Conservation (phyloP, 2,797 vertebrate species). For the Sylvilagus floridanus region DNA sequence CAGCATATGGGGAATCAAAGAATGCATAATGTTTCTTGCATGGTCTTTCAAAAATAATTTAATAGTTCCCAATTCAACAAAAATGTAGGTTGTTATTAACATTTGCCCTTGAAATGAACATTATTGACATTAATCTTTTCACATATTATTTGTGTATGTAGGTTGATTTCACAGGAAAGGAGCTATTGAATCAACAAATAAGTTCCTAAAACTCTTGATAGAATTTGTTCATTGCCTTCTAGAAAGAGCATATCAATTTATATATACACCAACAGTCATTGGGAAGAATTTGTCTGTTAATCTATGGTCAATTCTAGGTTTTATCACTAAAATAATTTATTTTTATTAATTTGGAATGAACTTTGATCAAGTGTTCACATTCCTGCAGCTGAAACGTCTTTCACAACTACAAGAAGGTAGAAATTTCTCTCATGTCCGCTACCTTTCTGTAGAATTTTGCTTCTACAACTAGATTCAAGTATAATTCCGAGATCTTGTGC, state of each 20-base stretch:
- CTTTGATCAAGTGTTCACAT: neutral
- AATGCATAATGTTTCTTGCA: neutral
- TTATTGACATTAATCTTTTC: neutral
- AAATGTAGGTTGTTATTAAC: neutral
- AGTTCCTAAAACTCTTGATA: slow-evolving; percentile 18
- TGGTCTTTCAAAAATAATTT: neutral
- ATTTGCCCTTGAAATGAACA: neutral
- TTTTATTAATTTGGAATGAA: slow-evolving; percentile 49
- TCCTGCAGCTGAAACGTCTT: slow-evolving; percentile 18
- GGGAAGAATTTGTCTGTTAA: slow-evolving; percentile 43
- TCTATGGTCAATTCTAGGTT: slow-evolving; percentile 43
- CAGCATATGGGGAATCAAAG: neutral
- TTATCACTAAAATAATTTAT: slow-evolving; percentile 59
- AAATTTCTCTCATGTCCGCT: neutral
- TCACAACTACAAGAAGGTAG: neutral
- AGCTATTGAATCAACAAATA: neutral
- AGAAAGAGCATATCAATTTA: slow-evolving; percentile 42
- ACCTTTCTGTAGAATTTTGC: slow-evolving; percentile 51
- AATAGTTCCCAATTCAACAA: slow-evolving; percentile 2
- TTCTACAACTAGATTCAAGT: neutral
- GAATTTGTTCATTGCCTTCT: slow-evolving; percentile 35
- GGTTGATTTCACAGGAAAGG: slow-evolving; percentile 38
- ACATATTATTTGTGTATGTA: slow-evolving; percentile 12
- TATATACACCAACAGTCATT: neutral
- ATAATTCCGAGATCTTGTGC: slow-evolving; percentile 36